Evolutionary conservation across 2,113 vertebrate genomes (phyloP).

Genomic region (Mobula hypostoma): DNA sequence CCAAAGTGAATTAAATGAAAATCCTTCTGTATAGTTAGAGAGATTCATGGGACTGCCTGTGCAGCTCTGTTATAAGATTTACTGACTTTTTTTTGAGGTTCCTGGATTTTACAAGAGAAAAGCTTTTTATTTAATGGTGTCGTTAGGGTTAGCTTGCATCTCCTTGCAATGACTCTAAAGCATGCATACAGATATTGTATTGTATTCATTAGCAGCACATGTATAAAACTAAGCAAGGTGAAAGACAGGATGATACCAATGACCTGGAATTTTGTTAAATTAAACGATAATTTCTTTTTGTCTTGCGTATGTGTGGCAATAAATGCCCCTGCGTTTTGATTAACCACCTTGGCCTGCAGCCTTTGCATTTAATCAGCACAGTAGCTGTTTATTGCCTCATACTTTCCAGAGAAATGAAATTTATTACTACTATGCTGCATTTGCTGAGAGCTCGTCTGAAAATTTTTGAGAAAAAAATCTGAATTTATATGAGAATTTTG

Average conservation of each 20-base stretch:
- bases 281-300: conserved; percentile 37
- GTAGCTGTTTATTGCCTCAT: conserved; percentile 37
- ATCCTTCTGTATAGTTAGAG: neutral
- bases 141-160: conserved; percentile 33
- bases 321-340: conserved; percentile 35
- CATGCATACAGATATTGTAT: neutral
- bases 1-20: conserved; percentile 32
- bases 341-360: conserved; percentile 26
- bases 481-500: conserved; percentile 24
- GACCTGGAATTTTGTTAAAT: conserved; percentile 38
- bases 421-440: conserved; percentile 26
- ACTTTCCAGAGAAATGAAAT: conserved; percentile 34
- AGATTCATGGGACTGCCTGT: neutral
- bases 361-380: conserved; percentile 35
- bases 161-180: neutral
- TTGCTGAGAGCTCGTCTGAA: conserved; percentile 11
- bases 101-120: conserved; percentile 35
- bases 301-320: conserved; percentile 24
- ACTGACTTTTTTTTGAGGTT: conserved; percentile 28
- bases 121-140: conserved; percentile 38
- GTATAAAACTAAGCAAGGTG: conserved; percentile 28
- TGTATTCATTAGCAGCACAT: conserved; percentile 19
- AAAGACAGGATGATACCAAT: conserved; percentile 35
- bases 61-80: conserved; percentile 24
- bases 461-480: neutral